A percentile compares a stretch with the other conserved stretches of the same genome.
These are phyloP conservation scores for Amphiprion percula DNA, from an alignment of 2,113 vertebrate species.

Conservation along the genomic window DNA sequence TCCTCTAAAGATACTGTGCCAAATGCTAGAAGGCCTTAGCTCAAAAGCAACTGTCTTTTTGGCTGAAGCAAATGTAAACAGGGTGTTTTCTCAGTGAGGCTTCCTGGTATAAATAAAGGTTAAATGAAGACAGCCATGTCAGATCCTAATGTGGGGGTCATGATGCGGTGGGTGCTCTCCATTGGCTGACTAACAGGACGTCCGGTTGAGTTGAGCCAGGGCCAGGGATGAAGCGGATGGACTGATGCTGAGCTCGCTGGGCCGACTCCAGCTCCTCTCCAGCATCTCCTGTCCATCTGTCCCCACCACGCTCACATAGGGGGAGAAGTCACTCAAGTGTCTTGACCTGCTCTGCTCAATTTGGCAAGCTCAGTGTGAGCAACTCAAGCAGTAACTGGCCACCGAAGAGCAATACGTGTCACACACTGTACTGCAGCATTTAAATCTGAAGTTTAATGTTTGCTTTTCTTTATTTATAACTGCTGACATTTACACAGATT, in stretches of 20 bases:
- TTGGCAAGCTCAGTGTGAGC: conserved; percentile 61
- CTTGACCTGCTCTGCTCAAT: conserved; percentile 65
- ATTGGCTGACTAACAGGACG: conserved; percentile 68
- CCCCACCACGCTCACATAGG: conserved; percentile 54
- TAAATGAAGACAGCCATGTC: conserved; percentile 79
- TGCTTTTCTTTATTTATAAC: conserved; percentile 29
- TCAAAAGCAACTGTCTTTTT: conserved; percentile 51
- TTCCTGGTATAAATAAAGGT: conserved; percentile 74
- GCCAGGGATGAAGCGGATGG: conserved; percentile 75
- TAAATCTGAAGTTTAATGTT: conserved; percentile 13
- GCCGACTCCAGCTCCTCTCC: conserved; percentile 65
- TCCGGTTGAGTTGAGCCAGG: conserved; percentile 67
- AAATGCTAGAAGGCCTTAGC: conserved; percentile 36
- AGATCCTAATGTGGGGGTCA: conserved; percentile 66
- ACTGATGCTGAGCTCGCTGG: conserved; percentile 73
- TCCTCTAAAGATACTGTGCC: conserved; percentile 24
- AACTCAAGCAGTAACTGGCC: conserved; percentile 52
- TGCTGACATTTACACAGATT: conserved; percentile 7
- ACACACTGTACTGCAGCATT: not conserved
- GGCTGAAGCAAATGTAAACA: conserved; percentile 40
- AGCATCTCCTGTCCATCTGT: conserved; percentile 81
- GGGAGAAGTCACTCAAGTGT: conserved; percentile 62
- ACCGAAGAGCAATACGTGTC: conserved; percentile 46
- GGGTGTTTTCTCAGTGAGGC: conserved; percentile 56
- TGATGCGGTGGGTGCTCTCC: conserved; percentile 51